Percentiles rank a stretch among this genome's conserved stretches.
Evolutionary conservation across 2,113 vertebrate species (phyloP).

Genomic region (Burhinus oedicnemus): DNA sequence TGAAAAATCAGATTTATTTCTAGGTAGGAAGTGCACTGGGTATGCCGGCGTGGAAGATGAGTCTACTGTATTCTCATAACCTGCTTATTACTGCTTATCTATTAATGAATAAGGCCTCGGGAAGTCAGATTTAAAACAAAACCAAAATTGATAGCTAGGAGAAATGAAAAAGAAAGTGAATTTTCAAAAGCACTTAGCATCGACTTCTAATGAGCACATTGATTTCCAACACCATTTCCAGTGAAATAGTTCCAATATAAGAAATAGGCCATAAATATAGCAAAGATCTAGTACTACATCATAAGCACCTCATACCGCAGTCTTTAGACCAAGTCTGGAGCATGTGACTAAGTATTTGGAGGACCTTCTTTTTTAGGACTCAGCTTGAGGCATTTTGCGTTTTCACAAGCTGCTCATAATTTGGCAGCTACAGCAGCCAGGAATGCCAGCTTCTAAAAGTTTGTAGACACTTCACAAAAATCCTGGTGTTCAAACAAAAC

Average conservation of each 20-base stretch:
- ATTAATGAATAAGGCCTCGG: neutral
- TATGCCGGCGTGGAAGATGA: neutral
- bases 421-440: neutral
- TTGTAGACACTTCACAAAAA: neutral
- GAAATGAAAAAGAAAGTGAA: constrained; percentile 35
- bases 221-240: constrained; percentile 33
- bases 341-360: neutral
- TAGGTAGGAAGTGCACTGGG: neutral
- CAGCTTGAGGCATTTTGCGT: neutral
- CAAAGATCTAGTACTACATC: neutral
- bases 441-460: neutral
- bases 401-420: neutral
- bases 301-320: neutral
- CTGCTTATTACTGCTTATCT: constrained; percentile 38
- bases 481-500: neutral
- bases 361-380: neutral
- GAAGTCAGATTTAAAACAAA: constrained; percentile 48
- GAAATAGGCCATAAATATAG: constrained; percentile 1
- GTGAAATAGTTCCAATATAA: neutral
- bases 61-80: neutral
- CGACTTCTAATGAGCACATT: constrained; percentile 15
- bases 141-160: constrained; percentile 22
- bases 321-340: neutral
- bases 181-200: constrained; percentile 48
- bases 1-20: neutral